Percentiles rank a stretch among this genome's conserved stretches.
phyloP scores from a whole-genome alignment of 2,113 vertebrate species.

The Dissostichus mawsoni region DNA sequence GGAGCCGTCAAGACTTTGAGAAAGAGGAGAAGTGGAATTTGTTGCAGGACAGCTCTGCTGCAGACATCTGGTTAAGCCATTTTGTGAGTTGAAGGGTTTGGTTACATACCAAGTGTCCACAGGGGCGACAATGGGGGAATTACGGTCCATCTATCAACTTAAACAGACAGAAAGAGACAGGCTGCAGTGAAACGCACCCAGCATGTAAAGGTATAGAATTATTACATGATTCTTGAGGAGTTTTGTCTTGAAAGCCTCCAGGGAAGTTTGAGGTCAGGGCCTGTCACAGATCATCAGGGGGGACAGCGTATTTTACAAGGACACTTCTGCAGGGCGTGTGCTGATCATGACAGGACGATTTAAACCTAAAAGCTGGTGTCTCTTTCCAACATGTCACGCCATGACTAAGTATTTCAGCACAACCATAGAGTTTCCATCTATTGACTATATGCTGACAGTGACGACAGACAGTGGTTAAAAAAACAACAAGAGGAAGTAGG shows the following conservation, averaged over 20 bases:
- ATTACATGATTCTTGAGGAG: constrained; percentile 1
- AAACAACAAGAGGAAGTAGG: not conserved
- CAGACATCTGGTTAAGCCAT: constrained; percentile 70
- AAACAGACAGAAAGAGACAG: constrained; percentile 49
- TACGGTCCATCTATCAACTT: constrained; percentile 38
- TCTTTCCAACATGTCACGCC: constrained; percentile 39
- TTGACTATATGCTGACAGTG: constrained; percentile 13
- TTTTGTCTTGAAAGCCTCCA: not conserved
- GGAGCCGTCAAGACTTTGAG: constrained; percentile 30
- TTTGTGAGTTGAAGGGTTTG: constrained; percentile 56
- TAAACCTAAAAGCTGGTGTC: constrained; percentile 31
- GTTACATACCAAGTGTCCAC: constrained; percentile 55
- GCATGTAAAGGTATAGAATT: constrained; percentile 4
- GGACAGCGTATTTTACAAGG: constrained; percentile 39
- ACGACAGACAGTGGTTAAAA: constrained; percentile 8
- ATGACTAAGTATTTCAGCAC: constrained; percentile 52
- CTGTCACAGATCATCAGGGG: constrained; percentile 26
- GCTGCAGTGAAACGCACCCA: constrained; percentile 8
- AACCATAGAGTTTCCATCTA: constrained; percentile 7
- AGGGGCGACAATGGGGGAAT: constrained; percentile 43
- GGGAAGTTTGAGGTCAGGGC: constrained; percentile 25
- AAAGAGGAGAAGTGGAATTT: constrained; percentile 54
- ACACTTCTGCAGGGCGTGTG: constrained; percentile 27
- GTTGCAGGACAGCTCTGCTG: constrained; percentile 41
- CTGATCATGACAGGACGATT: constrained; percentile 53